phyloP scores from a whole-genome alignment of 2,888 invertebrate genomes.

The Iselma pallidipennis region DNA sequence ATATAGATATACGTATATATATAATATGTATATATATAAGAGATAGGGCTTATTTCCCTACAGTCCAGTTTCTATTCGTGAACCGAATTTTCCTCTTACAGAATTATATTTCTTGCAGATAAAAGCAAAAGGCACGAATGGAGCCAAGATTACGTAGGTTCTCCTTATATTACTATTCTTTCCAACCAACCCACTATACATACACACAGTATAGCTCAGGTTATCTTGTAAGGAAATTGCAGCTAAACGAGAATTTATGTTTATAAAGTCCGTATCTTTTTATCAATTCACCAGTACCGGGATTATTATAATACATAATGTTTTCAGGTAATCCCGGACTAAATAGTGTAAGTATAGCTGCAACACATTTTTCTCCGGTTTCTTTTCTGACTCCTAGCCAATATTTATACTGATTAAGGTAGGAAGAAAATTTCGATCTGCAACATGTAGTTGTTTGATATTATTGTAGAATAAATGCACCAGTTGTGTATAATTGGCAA shows the following conservation, averaged over 20 bases:
- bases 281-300: slow-evolving; percentile 24
- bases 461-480: background rate
- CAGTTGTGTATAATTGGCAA: background rate
- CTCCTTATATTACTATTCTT: slow-evolving; percentile 39
- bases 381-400: background rate
- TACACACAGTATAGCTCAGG: slow-evolving; percentile 26
- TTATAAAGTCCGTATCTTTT: slow-evolving; percentile 35
- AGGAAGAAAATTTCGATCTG: no score
- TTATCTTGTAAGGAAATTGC: slow-evolving; percentile 42
- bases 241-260: slow-evolving; percentile 45
- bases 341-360: background rate
- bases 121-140: slow-evolving; percentile 45
- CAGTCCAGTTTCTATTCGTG: slow-evolving; percentile 49
- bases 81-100: slow-evolving; percentile 43
- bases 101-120: slow-evolving; percentile 49
- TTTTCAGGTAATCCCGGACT: slow-evolving; percentile 7
- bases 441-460: no score
- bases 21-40: slow-evolving; percentile 28
- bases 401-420: no score
- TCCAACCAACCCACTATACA: slow-evolving; percentile 1
- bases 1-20: background rate
- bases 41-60: slow-evolving; percentile 53
- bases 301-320: slow-evolving; percentile 14
- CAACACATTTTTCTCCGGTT: no score
- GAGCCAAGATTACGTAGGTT: slow-evolving; percentile 40